Evolutionary conservation across 2,797 vertebrate species (phyloP).

Genomic region (Chromis chromis): DNA sequence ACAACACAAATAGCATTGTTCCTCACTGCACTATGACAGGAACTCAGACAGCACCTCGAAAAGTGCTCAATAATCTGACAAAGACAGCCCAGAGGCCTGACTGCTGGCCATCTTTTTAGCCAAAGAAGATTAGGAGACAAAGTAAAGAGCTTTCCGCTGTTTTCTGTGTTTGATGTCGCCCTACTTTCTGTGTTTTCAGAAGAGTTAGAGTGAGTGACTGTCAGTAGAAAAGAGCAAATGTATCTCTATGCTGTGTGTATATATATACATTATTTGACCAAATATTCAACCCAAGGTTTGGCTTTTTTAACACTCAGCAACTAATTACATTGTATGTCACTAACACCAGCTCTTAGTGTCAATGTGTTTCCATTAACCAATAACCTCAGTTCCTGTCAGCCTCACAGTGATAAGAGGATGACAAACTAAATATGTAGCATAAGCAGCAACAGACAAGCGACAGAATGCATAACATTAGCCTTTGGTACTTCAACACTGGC

Average conservation of each 20-base stretch:
- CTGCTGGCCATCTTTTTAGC: slow-evolving; percentile 25
- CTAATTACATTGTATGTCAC: no score
- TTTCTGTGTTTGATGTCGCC: slow-evolving; percentile 54
- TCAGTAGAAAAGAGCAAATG: slow-evolving; percentile 15
- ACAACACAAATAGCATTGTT: background rate
- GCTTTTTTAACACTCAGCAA: background rate
- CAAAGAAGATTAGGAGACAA: slow-evolving; percentile 45
- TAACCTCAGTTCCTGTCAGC: slow-evolving; percentile 16
- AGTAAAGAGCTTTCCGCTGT: slow-evolving; percentile 47
- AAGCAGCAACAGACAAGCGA: slow-evolving; percentile 15
- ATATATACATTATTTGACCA: background rate
- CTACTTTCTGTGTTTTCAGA: slow-evolving; percentile 44
- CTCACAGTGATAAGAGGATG: slow-evolving; percentile 36
- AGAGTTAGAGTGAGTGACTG: slow-evolving; percentile 15
- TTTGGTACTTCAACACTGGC: slow-evolving; percentile 36
- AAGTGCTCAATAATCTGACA: slow-evolving; percentile 46
- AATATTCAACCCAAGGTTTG: background rate
- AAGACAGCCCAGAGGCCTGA: slow-evolving; percentile 25
- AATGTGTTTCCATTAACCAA: slow-evolving; percentile 11
- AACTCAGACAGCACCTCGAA: slow-evolving; percentile 31
- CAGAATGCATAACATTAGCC: slow-evolving; percentile 38
- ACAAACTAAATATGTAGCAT: slow-evolving; percentile 38
- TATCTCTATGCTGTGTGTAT: background rate
- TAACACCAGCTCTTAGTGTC: background rate
- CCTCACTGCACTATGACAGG: background rate